Evolutionary conservation across 1,140 invertebrate genomes (phyloP), one percentile per base, ranked within the genome.

Genomic region (Phocides pigmalion): DNA sequence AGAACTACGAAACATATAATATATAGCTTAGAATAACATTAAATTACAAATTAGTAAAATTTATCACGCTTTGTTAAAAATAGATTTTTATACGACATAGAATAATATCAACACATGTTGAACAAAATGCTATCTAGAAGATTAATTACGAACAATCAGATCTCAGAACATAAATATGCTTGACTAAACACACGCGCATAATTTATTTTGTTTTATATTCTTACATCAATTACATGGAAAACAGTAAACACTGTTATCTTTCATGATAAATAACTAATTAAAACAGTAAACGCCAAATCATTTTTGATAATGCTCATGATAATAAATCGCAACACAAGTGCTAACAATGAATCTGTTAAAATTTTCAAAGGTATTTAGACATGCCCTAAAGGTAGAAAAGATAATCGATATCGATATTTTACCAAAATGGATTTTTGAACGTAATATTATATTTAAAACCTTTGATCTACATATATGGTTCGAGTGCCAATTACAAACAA

Each of bases 271-370:
- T 74, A 65, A 58, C 51, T 73, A 77, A 82, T 81, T 81, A 79
- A 79, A 70, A 65, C 62, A 50, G 49, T 74, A 66, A 79, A 83
- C 64, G 62, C 72, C 64, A 72, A 70, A 78, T 72, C 37, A 74
- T 76, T 72, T 72, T 71, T 35, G 70, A 72, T 79, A 70, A 82
- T 78, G 74, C 71, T 72, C 66, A 69, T 72, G 59, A 58, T 66
- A 66, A 74, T 82, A 82, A 81, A 80, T 82, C 53, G 80, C 74
- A 59, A 59, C 51, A 67, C 39, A 77, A 78, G 79, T 76, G 73
- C 65, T 72, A 70, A 51, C 62, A 64, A 75, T 79, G 76, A 74
- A 72, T 65, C 59, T 44, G 61, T 61, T 59, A 62, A 42, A 67
- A 58, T 62, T 64, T 39, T 22, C 16, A 53, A 37, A 44, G 22